Evolutionary conservation across 2,113 vertebrate genomes (phyloP), one percentile per base, ranked within the genome.

Genomic region (Neomonachus schauinslandi): DNA sequence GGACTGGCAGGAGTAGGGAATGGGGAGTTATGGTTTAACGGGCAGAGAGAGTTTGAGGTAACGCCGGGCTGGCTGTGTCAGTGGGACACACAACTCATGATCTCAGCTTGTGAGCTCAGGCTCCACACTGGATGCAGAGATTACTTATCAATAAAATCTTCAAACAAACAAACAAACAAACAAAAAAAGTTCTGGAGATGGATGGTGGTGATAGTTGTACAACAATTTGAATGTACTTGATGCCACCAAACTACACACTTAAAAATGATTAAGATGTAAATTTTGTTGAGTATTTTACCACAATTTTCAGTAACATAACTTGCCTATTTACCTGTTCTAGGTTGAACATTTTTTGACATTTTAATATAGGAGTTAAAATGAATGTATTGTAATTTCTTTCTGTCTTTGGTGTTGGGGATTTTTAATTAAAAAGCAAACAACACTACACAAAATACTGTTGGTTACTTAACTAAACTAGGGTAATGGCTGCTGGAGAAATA

Each of bases 401-500:
- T 49, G 49, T 72, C 24, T 72, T 72, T 42, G 4, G 11, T 24
- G 71, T 39, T 42, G 39, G 71, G 71, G 36, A 72, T 72, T 69
- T n/a, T 69, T 69, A 69, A 65, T 65, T 65, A 72, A 72, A 61
- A 61, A 61, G 11, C 26, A 71, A 92, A 59, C 15, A 93, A 89
- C 90, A 87, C 28, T 18, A 76, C 82, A 92, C 16, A 65, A 33
- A 88, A 90, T n/a, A 95, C 51, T 31, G 33, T 55, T 57, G 21
- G 49, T 84, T 80, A 87, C 57, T 92, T 55, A 65, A 53, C 69
- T 89, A 22, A 46, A 83, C 72, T 86, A 69, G 22, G 1, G 31
- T 95, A 92, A 95, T 53, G n/a, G 95, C 16, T 81, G 55, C 55
- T 87, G n/a, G 18, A 94, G 59, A 97, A 92, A 97, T 94, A 88